These are phyloP conservation scores for Nebria brevicollis DNA, from an alignment of 2,888 invertebrate species.

Conservation along the genomic window DNA sequence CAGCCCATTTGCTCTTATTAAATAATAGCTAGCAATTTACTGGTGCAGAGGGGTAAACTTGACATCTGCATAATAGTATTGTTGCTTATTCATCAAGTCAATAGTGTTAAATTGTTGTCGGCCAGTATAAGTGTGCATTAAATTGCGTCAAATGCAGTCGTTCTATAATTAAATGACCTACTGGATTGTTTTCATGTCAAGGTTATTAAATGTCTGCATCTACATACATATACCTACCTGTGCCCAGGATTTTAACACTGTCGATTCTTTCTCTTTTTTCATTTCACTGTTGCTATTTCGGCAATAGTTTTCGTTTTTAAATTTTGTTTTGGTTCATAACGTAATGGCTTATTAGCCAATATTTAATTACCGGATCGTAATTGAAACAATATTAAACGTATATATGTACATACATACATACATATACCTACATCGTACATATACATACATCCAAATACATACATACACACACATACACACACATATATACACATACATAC, in stretches of 20 bases:
- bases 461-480: too few species aligned
- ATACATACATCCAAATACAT: too few species aligned
- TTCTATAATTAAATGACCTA: slow-evolving; percentile 42
- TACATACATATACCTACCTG: slow-evolving; percentile 15
- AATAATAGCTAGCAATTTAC: slow-evolving; percentile 26
- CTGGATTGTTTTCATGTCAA: slow-evolving; percentile 45
- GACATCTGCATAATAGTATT: neutral
- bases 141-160: slow-evolving; percentile 29
- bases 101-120: neutral
- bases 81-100: too few species aligned
- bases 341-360: neutral
- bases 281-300: neutral
- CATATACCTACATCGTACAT: too few species aligned
- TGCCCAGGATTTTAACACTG: slow-evolving; percentile 2
- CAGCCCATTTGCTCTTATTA: slow-evolving; percentile 15
- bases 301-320: neutral
- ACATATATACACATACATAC: too few species aligned
- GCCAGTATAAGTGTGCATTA: slow-evolving; percentile 11
- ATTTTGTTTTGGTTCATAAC: neutral
- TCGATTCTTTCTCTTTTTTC: neutral
- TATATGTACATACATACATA: too few species aligned
- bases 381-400: too few species aligned
- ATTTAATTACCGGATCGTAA: neutral
- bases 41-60: neutral
- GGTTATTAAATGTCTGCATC: slow-evolving; percentile 45